A percentile compares a stretch with the other conserved stretches of the same genome.
Evolutionary conservation across 2,888 invertebrate species (phyloP).

Genomic region (Sarcophaga carnaria): DNA sequence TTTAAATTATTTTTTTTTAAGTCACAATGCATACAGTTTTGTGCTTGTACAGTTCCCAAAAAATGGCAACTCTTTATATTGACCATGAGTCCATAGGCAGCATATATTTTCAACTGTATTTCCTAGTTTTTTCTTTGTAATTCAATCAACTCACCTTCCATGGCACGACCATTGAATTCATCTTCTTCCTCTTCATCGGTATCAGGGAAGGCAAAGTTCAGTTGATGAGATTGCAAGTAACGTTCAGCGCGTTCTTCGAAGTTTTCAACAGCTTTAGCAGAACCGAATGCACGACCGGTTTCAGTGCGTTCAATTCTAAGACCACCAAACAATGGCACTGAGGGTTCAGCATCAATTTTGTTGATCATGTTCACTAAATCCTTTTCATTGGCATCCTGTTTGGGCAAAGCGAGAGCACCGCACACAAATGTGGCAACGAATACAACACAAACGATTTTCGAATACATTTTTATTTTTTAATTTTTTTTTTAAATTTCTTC

Average conservation of each 20-base stretch:
- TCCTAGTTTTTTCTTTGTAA: not conserved
- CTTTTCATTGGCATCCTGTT: conserved; percentile 81
- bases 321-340: conserved; percentile 82
- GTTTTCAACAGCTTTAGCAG: conserved; percentile 77
- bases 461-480: conserved; percentile 76
- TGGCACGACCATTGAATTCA: conserved; percentile 79
- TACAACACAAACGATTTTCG: conserved; percentile 80
- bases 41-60: no score
- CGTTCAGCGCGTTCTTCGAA: conserved; percentile 82
- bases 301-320: conserved; percentile 81
- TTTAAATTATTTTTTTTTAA: no score
- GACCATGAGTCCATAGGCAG: no score
- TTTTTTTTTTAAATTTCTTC: conserved; percentile 35
- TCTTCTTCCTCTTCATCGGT: conserved; percentile 77
- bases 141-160: conserved; percentile 77
- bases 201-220: conserved; percentile 82
- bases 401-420: conserved; percentile 77
- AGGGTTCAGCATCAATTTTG: conserved; percentile 81
- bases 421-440: conserved; percentile 78
- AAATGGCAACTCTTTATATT: no score
- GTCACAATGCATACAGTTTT: no score
- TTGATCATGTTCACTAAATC: conserved; percentile 82
- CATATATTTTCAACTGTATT: not conserved
- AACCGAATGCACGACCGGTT: conserved; percentile 78
- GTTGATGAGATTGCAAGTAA: conserved; percentile 82